Evolutionary conservation across 2,888 invertebrate species (phyloP).

Genomic region (Hybos culiciformis): DNA sequence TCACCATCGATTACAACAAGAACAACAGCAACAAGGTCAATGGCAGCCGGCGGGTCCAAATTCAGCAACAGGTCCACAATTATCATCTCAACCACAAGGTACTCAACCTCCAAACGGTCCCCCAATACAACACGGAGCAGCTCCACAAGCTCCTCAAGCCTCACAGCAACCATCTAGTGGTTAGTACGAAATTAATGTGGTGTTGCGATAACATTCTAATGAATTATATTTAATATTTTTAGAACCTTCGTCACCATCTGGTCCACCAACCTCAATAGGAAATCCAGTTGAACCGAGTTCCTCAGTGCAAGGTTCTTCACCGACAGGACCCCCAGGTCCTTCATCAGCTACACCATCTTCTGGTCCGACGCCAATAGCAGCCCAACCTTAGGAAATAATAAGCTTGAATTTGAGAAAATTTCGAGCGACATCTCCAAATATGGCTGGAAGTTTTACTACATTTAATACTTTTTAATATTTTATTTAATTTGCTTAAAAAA

Average conservation of each 20-base stretch:
- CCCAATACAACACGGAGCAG: background rate
- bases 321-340: background rate
- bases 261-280: background rate
- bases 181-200: background rate
- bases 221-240: too few species aligned
- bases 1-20: constrained; percentile 66
- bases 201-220: too few species aligned
- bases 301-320: background rate
- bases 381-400: background rate
- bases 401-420: too few species aligned
- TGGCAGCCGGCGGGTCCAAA: constrained; percentile 45
- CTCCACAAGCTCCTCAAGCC: background rate
- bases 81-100: constrained; percentile 37
- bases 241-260: background rate
- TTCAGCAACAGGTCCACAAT: constrained; percentile 39
- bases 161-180: constrained; percentile 4
- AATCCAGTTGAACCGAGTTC: too few species aligned
- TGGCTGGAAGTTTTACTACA: too few species aligned
- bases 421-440: too few species aligned
- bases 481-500: too few species aligned
- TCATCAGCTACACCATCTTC: background rate
- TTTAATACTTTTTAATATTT: too few species aligned
- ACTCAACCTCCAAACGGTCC: constrained; percentile 5
- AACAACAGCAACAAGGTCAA: constrained; percentile 41
- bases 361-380: background rate